Evolutionary conservation across 2,888 invertebrate genomes (phyloP), one percentile per base, ranked within the genome.

Genomic region (Candidula unifasciata): DNA sequence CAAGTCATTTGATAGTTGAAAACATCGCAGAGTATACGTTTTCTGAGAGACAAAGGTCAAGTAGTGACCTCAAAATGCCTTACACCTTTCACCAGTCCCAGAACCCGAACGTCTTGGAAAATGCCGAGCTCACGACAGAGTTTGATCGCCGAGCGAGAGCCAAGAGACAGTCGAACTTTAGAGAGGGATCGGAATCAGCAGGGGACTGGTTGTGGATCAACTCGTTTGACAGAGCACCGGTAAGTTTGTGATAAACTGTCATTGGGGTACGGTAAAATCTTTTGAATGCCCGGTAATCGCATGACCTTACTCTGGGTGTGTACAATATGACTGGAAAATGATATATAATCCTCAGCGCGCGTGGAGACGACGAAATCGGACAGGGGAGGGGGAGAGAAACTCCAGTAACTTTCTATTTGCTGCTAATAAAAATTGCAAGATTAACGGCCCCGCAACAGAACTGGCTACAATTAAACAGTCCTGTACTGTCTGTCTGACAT

Each of bases 151-250:
- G 57, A 69, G 27, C 21, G 2, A 80, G 86, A 52, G 44, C 6
- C 35, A 81, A 57, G 68, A 78, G 83, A 57, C 78, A 79, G 3
- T 73, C 73, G 3, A 60, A 33, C 30, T 16, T 66, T 3, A 33
- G 64, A 5, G 71, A 71, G n/a, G 69, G 73, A 3, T 35, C 81
- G 35, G 82, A 76, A 16, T 68, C 83, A n/a, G 52, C 77, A n/a
- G 83, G 77, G 5, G 81, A 86, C 30, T 86, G 83, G 83, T 64
- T 83, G 66, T 86, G 86, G 83, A 79, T 84, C 78, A 78, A 57
- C 33, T 84, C 86, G n/a, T 82, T 81, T 57, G 81, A 78, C 21
- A 77, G 86, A 52, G 78, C 77, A 18, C 84, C 86, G 78, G 86
- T 86, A 77, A 84, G 86, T 84, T 16, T 3, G 1, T 24, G n/a